These are phyloP conservation scores for Ptilorrhoa leucosticta DNA, from an alignment of 2,113 vertebrate genomes.

Conservation along the genomic window DNA sequence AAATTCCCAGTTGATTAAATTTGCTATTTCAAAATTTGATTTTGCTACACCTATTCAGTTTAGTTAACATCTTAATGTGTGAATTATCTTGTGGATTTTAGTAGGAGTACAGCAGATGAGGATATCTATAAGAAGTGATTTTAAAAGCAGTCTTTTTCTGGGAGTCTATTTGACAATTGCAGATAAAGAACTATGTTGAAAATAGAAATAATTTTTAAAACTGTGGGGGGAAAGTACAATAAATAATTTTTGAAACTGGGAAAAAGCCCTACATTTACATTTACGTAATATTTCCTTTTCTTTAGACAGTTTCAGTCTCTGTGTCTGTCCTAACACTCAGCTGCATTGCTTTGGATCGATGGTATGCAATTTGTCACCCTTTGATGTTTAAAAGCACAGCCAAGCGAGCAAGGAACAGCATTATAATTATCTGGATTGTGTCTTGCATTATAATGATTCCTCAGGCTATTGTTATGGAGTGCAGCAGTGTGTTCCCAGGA, in stretches of 20 bases:
- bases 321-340: slow-evolving; percentile 95
- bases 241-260: not conserved
- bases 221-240: not conserved
- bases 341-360: slow-evolving; percentile 94
- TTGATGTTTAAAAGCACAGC: slow-evolving; percentile 98
- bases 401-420: slow-evolving; percentile 89
- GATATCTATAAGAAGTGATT: not conserved
- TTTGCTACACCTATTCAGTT: not conserved
- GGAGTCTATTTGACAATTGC: not conserved
- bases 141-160: not conserved
- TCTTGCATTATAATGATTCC: slow-evolving; percentile 96
- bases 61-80: not conserved
- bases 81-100: not conserved
- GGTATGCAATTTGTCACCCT: slow-evolving; percentile 98
- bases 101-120: not conserved
- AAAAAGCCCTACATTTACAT: not conserved
- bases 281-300: not conserved
- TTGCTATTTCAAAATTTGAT: not conserved
- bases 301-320: slow-evolving; percentile 92
- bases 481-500: slow-evolving; percentile 86
- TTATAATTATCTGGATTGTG: slow-evolving; percentile 91
- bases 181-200: not conserved
- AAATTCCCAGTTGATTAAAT: not conserved
- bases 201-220: not conserved
- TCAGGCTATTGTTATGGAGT: slow-evolving; percentile 95